Evolutionary conservation across 2,797 vertebrate genomes (phyloP), one percentile per base, ranked within the genome.

Genomic region (Protosalanx chinensis): DNA sequence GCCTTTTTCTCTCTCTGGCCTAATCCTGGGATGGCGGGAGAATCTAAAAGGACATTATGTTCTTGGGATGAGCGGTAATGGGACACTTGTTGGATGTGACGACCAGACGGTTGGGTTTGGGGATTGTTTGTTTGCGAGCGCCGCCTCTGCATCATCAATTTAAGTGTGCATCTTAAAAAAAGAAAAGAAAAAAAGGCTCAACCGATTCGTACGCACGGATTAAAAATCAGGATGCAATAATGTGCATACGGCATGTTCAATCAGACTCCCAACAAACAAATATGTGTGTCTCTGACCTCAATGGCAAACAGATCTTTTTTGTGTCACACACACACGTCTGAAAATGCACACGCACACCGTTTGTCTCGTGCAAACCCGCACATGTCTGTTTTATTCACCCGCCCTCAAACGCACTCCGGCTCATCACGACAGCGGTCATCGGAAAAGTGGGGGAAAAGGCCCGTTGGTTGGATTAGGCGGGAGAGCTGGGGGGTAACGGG

Each of bases 21-120:
- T 81, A 77, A 79, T 79, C 66, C 69, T 68, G 63, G 49, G 13
- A 3, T 1, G 29, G n/a, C 10, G 56, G 16, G 58, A 46, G 20
- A 69, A 65, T 76, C 68, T 72, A 73, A 76, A 80, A 71, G 76
- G 49, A 76, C 57, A 66, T 76, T 72, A 75, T 70, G 79, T 76
- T 71, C 64, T 64, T 72, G 56, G 70, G 71, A 75, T 75, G 68
- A 41, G 56, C 29, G 76, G 63, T 80, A 74, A 78, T 80, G 74
- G 51, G 20, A 66, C 58, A 71, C 70, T 59, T 29, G 53, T 73
- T 73, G 32, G 73, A 73, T 30, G 33, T 16, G 63, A 35, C 5
- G 53, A 18, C 2, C 56, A 68, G 60, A 29, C n/a, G 60, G 23
- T 64, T 51, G 41, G 8, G 57, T n/a, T 58, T n/a, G 18, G 4